Conservation (phyloP, 2,888 invertebrate genomes). For the Psylliodes chrysocephalus region DNA sequence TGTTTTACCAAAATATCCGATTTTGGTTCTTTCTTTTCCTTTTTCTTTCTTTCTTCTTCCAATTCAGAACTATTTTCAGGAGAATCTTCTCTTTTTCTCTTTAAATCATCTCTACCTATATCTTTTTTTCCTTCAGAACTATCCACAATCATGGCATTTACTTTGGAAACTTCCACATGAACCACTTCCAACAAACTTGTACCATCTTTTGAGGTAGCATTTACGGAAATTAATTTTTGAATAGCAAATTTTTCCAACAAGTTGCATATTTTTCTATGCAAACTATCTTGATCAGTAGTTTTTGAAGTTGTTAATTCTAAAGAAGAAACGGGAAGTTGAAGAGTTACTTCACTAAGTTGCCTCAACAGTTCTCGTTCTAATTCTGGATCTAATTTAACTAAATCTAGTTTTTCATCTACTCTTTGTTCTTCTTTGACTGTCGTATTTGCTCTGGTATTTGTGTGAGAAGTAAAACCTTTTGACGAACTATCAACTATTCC, state of each 20-base stretch:
- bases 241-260: slow-evolving; percentile 81
- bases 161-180: slow-evolving; percentile 69
- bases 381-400: slow-evolving; percentile 68
- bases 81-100: slow-evolving; percentile 65
- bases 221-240: slow-evolving; percentile 75
- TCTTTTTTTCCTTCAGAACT: slow-evolving; percentile 55
- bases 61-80: slow-evolving; percentile 56
- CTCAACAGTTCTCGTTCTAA: slow-evolving; percentile 74
- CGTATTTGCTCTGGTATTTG: slow-evolving; percentile 29
- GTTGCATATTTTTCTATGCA: slow-evolving; percentile 71
- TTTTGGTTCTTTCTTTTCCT: slow-evolving; percentile 67
- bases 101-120: slow-evolving; percentile 57
- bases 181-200: slow-evolving; percentile 66
- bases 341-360: slow-evolving; percentile 74
- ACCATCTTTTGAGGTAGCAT: slow-evolving; percentile 65
- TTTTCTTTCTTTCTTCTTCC: slow-evolving; percentile 71
- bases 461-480: slow-evolving; percentile 34
- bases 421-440: slow-evolving; percentile 56
- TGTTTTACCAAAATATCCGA: slow-evolving; percentile 71
- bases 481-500: slow-evolving; percentile 48
- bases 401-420: slow-evolving; percentile 62
- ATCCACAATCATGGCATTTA: slow-evolving; percentile 67
- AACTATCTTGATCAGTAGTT: slow-evolving; percentile 60
- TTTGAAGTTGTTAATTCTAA: slow-evolving; percentile 69
- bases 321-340: slow-evolving; percentile 78